These are phyloP conservation scores for Dicranocentrus wangi DNA, from an alignment of 2,888 invertebrate genomes.

Conservation along the genomic window DNA sequence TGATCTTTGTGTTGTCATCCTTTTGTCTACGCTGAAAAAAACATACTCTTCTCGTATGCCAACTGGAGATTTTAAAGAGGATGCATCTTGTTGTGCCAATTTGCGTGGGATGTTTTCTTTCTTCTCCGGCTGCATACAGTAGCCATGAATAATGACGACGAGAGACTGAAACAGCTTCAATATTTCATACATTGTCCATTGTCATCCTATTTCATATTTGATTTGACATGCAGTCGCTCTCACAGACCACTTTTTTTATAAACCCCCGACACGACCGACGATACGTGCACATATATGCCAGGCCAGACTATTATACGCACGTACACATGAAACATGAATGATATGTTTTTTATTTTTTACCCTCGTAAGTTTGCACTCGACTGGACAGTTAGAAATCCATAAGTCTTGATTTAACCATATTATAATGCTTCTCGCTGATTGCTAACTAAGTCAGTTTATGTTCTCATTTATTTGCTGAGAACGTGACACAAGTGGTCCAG, in stretches of 20 bases:
- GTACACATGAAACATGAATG: background rate
- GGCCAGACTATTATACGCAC: background rate
- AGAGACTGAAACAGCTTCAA: slow-evolving; percentile 43
- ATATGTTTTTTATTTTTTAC: too few relatives aligned
- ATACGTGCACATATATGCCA: too few relatives aligned
- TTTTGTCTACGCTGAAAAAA: background rate
- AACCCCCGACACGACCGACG: too few relatives aligned
- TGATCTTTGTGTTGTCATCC: background rate
- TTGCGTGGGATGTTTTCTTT: slow-evolving; percentile 39
- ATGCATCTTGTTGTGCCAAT: slow-evolving; percentile 67
- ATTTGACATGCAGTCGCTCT: background rate
- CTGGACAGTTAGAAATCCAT: slow-evolving; percentile 35
- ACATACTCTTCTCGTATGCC: slow-evolving; percentile 21
- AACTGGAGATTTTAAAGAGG: slow-evolving; percentile 65
- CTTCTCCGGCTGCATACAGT: slow-evolving; percentile 14
- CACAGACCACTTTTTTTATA: too few relatives aligned
- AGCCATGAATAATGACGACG: slow-evolving; percentile 2
- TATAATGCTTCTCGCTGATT: slow-evolving; percentile 30
- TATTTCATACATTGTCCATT: slow-evolving; percentile 56
- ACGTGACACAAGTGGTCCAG: background rate
- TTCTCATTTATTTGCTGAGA: background rate
- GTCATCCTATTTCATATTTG: slow-evolving; percentile 10
- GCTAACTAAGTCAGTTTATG: background rate
- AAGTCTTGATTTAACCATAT: slow-evolving; percentile 55
- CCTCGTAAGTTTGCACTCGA: background rate